Evolutionary conservation across 1,140 invertebrate genomes (phyloP), one percentile per base, ranked within the genome.

Genomic region (Aphelenchoides avenae): DNA sequence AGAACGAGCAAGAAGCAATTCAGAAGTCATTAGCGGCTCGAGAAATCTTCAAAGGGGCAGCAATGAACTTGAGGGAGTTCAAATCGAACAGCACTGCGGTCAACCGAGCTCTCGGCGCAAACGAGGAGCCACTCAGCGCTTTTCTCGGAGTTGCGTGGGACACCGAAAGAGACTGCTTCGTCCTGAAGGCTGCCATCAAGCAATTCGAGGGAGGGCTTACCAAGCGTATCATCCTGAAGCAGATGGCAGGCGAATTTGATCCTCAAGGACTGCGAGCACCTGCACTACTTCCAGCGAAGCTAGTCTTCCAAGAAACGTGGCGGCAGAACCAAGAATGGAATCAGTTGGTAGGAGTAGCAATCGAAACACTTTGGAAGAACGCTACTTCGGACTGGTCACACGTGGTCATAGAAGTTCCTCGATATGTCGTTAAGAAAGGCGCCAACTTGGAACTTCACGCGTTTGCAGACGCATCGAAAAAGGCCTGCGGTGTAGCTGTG

Each of bases 221-320:
- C 1, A 54, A 24, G 51, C 5, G 52, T n/a, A 41, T 22, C n/a
- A 9, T 54, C 1, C 26, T 58, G 5, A 22, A 18, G 0, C 15
- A 18, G 13, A 9, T 54, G 11, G 11, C 20, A 5, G 11, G 24
- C 15, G 9, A 20, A n/a, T 54, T 41, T 20, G 52, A 54, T 1
- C 52, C 52, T 4, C 33, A 30, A 0, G 52, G 52, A 15, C 1
- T 54, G n/a, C 15, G 27, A 7, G 18, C 7, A n/a, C 52, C 52
- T n/a, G 52, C 26, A 5, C 18, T 54, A 11, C 18, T 54, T 1
- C 22, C 15, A 11, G 51, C 51, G 30, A 18, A 29, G n/a, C 1
- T 53, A 6, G 53, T 54, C 7, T 41, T 57, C 9, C 52, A 54
- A 41, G 18, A 1, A 15, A 30, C 58, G 18, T 54, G 52, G 9